Evolutionary conservation across 2,113 vertebrate species (phyloP), one percentile per base, ranked within the genome.

Genomic region (Neotoma lepida): DNA sequence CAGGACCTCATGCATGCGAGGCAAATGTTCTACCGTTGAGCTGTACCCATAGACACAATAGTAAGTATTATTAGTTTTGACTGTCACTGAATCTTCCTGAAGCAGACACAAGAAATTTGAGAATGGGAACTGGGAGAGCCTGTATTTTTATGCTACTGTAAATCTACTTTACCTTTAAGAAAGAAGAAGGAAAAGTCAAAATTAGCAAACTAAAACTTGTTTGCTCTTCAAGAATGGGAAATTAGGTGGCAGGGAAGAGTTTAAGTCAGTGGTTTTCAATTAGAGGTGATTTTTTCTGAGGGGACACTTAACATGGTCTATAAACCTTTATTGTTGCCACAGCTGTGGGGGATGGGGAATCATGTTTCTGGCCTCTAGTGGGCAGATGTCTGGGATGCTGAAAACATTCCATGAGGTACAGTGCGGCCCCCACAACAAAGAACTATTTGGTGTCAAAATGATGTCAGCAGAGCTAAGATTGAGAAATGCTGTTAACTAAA

Each of bases 211-310:
- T 64, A 54, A 92, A 94, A 88, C 61, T 26, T 66, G 30, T 94
- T 96, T 97, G 88, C 89, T 96, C 85, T 95, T 64, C 81, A 71
- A 89, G 96, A 66, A 46, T 95, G 82, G 73, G 95, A 44, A 96
- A 97, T 97, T 97, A 89, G 84, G 86, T 90, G 89, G 89, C 97
- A 97, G 91, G 88, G 94, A 96, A 97, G 97, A 96, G 64, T 71
- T 96, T 61, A 63, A 46, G 33, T 15, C 10, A 58, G 33, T 1
- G 44, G n/a, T 89, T 96, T 86, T 91, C 94, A 70, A 56, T 70
- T 86, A 64, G 61, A 91, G 94, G 93, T 73, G 94, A 73, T 86
- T 92, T 96, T 96, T 96, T 13, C 33, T 44, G 39, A 6, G n/a
- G 63, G 33, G 26, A 76, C 89, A 87, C 61, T 91, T 56, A 49